Evolutionary conservation across 1,140 invertebrate genomes (phyloP), one percentile per base, ranked within the genome.

Genomic region (Brachionus plicatilis): DNA sequence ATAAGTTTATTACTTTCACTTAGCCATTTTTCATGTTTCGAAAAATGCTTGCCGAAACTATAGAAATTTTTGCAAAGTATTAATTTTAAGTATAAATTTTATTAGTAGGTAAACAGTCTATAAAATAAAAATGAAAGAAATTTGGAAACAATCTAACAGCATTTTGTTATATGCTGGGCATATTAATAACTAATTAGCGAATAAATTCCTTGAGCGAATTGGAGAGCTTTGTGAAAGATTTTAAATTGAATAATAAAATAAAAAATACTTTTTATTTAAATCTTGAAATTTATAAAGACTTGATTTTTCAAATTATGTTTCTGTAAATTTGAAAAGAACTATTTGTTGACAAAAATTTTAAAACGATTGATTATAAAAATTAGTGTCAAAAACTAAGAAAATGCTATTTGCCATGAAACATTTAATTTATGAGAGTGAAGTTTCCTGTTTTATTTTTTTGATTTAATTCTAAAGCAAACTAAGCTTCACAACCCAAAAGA

Each of bases 1-100:
- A 41, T 43, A 72, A 72, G 68, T 43, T 72, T 72, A 41, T 17
- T 72, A 72, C 68, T 72, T 72, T 72, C 68, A 41, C 29, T 72
- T 68, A 68, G 33, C 66, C 66, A 68, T 41, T 68, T 33, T 68
- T 68, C 12, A 33, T 68, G 27, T 68, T 68, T 33, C 27, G 11
- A 68, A 29, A 37, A 68, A 68, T 33, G 33, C 41, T 72, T 72
- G 37, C 41, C 17, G 68, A 72, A 72, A 72, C 68, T 72, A 72
- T 72, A 72, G 68, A 72, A 72, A 72, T 72, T 72, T 72, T 17
- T 41, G 37, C 33, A 41, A 72, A 33, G 27, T 14, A 24, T 68
- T 68, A 33, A 33, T 68, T 33, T 41, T n/a, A 68, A 68, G 33
- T 68, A 17, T n/a, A 68, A 17, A n/a, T 68, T 14, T 68, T 68